Base-by-base conservation (phyloP, 1,140 invertebrate species). In the Aphelenchoides besseyi region DNA sequence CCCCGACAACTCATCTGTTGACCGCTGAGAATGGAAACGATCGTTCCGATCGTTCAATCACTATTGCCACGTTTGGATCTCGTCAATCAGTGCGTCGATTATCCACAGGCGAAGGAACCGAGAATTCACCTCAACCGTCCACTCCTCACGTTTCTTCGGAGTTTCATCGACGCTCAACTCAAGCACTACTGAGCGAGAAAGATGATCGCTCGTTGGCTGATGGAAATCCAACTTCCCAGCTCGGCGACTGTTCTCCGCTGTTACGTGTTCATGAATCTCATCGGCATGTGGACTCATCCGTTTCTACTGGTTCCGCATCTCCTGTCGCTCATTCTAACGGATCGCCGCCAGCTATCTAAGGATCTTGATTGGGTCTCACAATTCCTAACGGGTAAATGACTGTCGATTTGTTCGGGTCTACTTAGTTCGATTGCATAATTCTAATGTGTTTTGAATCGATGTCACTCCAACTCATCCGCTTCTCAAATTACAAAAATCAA, bases 41-140 rank as follows among this genome's bases (percentile, higher is more conserved):
- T 18, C n/a, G n/a, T n/a, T 35, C 71, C 48, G 74, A 73, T 30
- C 72, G 52, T 16, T 75, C 72, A n/a, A 57, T 73, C 32, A 73
- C 72, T 3, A 74, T 73, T 26, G 29, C 72, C 37, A 18, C 71
- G 5, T 32, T 73, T 1, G 73, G 66, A 3, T 75, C 74, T 8
- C 35, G 5, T 16, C 16, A 23, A n/a, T 73, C 72, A 16, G 72
- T 73, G 2, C 72, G 72, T 16, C 16, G 63, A 23, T 53, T 66
- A 8, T 36, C 32, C 12, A 29, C 32, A 2, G 59, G 30, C 59
- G 36, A 66, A 12, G 48, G 30, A 26, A 33, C 16, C 12, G 63
- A 66, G 12, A n/a, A 12, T 12, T 37, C 63, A 30, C 36, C 63
- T 1, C 36, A 30, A 16, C 41, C 12, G 12, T 48, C 41, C 41